These are phyloP conservation scores for Tetraneura akinire DNA, from an alignment of 1,140 invertebrate genomes.

Conservation along the genomic window DNA sequence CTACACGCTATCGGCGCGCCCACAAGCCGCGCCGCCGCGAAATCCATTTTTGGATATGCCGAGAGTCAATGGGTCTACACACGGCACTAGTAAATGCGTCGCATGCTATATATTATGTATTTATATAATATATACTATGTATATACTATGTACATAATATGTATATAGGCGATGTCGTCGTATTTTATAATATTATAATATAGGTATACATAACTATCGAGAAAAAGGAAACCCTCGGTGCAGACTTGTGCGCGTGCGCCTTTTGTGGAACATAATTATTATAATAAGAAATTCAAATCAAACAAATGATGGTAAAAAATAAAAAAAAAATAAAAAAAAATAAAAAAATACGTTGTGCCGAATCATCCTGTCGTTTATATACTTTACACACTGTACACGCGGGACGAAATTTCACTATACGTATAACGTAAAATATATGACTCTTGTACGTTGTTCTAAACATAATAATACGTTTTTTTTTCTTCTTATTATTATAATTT, in stretches of 20 bases:
- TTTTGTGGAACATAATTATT: too few species aligned
- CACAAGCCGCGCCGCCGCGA: conserved; percentile 29
- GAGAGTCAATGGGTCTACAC: conserved; percentile 29
- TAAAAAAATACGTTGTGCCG: background rate
- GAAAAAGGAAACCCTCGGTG: background rate
- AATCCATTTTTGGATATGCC: conserved; percentile 49
- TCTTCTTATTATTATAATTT: too few species aligned
- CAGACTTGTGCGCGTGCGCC: background rate
- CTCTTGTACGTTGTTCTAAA: too few species aligned
- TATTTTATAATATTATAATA: background rate
- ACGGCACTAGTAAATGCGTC: conserved; percentile 47
- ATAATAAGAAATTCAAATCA: too few species aligned
- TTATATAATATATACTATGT: too few species aligned
- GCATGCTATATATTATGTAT: too few species aligned
- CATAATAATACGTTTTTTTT: too few species aligned
- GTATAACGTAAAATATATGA: too few species aligned
- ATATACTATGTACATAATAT: background rate
- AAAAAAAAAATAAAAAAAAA: too few species aligned
- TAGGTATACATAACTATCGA: background rate
- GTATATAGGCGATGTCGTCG: background rate
- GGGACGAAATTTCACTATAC: background rate
- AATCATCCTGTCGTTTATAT: background rate
- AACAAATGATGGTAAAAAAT: too few species aligned
- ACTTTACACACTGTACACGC: background rate
- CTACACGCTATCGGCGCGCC: conserved; percentile 41